phyloP scores from a whole-genome alignment of 2,113 vertebrate genomes.

The Eublepharis macularius region DNA sequence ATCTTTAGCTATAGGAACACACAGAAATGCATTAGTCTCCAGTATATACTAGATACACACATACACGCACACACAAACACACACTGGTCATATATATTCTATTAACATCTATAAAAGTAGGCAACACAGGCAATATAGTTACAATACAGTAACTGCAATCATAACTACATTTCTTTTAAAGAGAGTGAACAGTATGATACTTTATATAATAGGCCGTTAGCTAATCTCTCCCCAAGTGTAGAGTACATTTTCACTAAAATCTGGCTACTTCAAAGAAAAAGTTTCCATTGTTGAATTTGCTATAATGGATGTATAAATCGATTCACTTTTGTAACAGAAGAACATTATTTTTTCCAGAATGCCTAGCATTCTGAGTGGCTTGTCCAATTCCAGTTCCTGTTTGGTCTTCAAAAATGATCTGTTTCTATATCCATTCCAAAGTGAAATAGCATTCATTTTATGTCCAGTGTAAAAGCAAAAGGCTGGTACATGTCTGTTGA shows the following conservation, averaged over 20 bases:
- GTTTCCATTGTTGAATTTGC: not conserved
- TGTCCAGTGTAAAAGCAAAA: too few relatives aligned
- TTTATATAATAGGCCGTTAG: not conserved
- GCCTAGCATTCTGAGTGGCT: not conserved
- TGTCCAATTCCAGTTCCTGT: not conserved
- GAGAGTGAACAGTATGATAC: not conserved
- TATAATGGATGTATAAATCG: not conserved
- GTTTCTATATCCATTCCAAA: not conserved
- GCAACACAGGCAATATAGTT: too few relatives aligned
- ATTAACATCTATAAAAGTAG: not conserved
- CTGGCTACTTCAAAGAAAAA: not conserved
- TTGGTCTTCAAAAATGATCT: not conserved
- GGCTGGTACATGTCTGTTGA: too few relatives aligned
- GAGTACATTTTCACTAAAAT: constrained; percentile 6
- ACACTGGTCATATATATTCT: not conserved
- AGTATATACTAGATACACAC: accelerated
- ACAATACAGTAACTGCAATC: not conserved
- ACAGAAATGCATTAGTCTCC: not conserved
- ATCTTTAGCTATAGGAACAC: not conserved
- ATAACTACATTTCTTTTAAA: not conserved
- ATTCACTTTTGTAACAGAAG: not conserved
- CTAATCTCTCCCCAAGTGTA: not conserved
- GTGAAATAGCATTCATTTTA: not conserved
- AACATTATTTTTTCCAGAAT: not conserved
- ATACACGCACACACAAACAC: too few relatives aligned